These are phyloP conservation scores for Bathybates hornii DNA, from an alignment of 2,113 vertebrate species.

Conservation along the genomic window DNA sequence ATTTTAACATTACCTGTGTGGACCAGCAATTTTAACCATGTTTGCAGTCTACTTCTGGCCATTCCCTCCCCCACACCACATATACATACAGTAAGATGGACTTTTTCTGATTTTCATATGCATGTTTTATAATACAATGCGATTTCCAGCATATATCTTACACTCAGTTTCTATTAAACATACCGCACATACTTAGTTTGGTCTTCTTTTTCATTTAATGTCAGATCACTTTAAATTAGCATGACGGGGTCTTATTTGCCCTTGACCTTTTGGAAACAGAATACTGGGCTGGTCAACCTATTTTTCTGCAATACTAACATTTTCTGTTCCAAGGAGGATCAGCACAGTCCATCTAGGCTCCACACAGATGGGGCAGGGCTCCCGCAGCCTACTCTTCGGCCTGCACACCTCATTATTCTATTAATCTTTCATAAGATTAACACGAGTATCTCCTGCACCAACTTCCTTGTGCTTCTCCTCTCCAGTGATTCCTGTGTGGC, in stretches of 20 bases:
- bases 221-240: background rate
- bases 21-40: background rate
- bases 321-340: background rate
- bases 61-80: background rate
- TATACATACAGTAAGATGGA: background rate
- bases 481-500: background rate
- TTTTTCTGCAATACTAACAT: background rate
- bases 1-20: background rate
- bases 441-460: background rate
- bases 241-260: accelerated
- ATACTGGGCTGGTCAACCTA: background rate
- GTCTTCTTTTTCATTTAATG: background rate
- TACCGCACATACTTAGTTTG: background rate
- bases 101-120: background rate
- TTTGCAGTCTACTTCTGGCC: background rate
- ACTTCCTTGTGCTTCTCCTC: background rate
- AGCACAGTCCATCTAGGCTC: background rate
- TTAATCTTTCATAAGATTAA: background rate
- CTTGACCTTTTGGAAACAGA: background rate
- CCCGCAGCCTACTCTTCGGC: background rate
- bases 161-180: background rate
- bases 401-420: background rate
- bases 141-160: background rate
- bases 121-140: background rate
- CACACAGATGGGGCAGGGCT: background rate